Percentiles rank a stretch among this genome's conserved stretches.
These are phyloP conservation scores for Drosophila prolongata DNA, from an alignment of 2,888 invertebrate genomes.

Conservation along the genomic window DNA sequence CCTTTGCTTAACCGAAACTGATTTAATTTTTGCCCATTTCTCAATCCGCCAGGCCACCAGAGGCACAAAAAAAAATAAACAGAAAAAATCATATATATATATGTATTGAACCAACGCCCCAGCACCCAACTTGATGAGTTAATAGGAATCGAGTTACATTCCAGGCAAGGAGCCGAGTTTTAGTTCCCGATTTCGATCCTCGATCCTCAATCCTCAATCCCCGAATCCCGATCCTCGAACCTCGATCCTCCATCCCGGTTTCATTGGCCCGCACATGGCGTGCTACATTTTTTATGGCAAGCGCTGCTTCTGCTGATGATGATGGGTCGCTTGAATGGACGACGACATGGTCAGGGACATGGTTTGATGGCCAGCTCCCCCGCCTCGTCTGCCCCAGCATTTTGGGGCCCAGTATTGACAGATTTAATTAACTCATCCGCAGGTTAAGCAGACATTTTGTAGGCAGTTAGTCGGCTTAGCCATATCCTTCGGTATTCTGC, in stretches of 20 bases:
- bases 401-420: conserved; percentile 68
- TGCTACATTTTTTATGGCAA: conserved; percentile 32
- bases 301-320: conserved; percentile 45
- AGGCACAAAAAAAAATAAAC: conserved; percentile 41
- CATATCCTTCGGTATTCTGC: conserved; percentile 59
- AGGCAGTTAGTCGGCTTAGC: conserved; percentile 51
- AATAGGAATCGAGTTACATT: conserved; percentile 84
- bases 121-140: conserved; percentile 82
- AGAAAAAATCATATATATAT: conserved; percentile 8
- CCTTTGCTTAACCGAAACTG: conserved; percentile 73
- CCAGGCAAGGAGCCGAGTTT: conserved; percentile 66
- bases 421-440: conserved; percentile 81
- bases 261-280: conserved; percentile 20
- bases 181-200: conserved; percentile 28
- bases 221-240: conserved; percentile 16
- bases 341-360: conserved; percentile 70
- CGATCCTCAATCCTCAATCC: conserved; percentile 10
- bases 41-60: conserved; percentile 61
- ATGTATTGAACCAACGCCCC: conserved; percentile 60
- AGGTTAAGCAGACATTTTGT: conserved; percentile 79
- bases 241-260: conserved; percentile 15
- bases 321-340: conserved; percentile 71
- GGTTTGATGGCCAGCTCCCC: conserved; percentile 58
- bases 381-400: conserved; percentile 9
- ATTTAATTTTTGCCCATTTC: conserved; percentile 70